A percentile compares a stretch with the other conserved stretches of the same genome.
Evolutionary conservation across 1,140 invertebrate species (phyloP).

Genomic region (Lucilia cuprina): DNA sequence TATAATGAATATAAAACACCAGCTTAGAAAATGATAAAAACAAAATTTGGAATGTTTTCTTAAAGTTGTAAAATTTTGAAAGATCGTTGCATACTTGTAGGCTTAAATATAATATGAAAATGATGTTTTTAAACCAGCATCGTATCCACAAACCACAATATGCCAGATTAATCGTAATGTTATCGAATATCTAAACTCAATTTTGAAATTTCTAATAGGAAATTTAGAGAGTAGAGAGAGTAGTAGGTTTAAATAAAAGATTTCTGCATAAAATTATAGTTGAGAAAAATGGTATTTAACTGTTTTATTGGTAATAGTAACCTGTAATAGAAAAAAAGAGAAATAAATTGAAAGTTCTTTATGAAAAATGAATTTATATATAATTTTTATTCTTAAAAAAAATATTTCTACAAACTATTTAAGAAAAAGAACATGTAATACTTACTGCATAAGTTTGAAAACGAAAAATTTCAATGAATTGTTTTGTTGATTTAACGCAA

Average conservation of each 20-base stretch:
- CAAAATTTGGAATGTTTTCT: not conserved
- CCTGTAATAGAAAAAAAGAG: not conserved
- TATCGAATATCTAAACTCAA: not conserved
- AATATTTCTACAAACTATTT: not conserved
- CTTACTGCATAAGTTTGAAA: no score
- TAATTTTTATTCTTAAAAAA: no score
- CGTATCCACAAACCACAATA: constrained; percentile 22
- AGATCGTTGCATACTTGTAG: constrained; percentile 18
- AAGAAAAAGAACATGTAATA: not conserved
- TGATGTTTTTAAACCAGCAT: not conserved
- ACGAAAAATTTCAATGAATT: no score
- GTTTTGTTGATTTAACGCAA: no score
- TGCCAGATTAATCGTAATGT: not conserved
- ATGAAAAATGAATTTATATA: no score
- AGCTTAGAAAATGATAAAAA: not conserved
- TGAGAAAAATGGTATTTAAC: not conserved
- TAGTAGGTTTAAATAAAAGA: not conserved
- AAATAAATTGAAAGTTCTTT: not conserved
- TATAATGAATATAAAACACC: not conserved
- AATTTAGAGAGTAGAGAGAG: not conserved
- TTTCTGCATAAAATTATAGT: not conserved
- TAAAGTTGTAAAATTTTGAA: not conserved
- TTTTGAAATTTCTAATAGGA: not conserved
- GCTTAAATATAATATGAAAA: not conserved
- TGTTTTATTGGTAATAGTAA: not conserved